Conservation (phyloP, 1,140 invertebrate species). For the Physella acuta region DNA sequence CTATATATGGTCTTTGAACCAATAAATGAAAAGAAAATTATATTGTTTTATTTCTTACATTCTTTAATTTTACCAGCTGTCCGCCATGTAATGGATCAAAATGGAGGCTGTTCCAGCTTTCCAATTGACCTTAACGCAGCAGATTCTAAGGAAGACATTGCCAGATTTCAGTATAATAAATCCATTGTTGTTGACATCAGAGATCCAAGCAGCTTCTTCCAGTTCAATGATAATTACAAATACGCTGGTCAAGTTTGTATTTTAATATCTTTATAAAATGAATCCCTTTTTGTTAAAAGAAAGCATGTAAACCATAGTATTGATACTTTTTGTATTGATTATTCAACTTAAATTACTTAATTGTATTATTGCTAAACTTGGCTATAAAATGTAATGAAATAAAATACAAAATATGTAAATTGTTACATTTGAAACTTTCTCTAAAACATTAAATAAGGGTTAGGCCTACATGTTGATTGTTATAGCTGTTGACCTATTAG, state of each 20-base stretch:
- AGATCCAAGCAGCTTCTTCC: conserved; percentile 1
- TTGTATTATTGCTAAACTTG: background rate
- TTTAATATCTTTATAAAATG: background rate
- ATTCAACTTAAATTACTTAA: background rate
- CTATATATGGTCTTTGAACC: too few species aligned
- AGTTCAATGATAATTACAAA: background rate
- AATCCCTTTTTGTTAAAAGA: background rate
- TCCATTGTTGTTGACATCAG: conserved; percentile 10
- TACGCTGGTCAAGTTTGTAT: conserved; percentile 1
- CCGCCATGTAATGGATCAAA: background rate
- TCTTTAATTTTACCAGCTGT: too few species aligned
- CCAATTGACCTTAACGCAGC: background rate
- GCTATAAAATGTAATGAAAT: background rate
- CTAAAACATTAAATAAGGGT: too few species aligned
- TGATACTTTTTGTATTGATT: background rate
- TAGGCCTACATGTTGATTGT: too few species aligned
- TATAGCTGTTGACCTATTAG: background rate
- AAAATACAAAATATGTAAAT: background rate
- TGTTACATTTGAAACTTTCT: background rate
- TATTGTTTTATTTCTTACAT: too few species aligned
- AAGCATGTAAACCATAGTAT: background rate
- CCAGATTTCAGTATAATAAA: conserved; percentile 1
- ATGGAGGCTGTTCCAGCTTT: background rate
- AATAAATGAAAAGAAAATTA: too few species aligned
- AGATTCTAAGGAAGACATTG: background rate